Percentiles rank a stretch among this genome's conserved stretches.
phyloP scores from a whole-genome alignment of 1,140 invertebrate species.

The Hycleus phaleratus region DNA sequence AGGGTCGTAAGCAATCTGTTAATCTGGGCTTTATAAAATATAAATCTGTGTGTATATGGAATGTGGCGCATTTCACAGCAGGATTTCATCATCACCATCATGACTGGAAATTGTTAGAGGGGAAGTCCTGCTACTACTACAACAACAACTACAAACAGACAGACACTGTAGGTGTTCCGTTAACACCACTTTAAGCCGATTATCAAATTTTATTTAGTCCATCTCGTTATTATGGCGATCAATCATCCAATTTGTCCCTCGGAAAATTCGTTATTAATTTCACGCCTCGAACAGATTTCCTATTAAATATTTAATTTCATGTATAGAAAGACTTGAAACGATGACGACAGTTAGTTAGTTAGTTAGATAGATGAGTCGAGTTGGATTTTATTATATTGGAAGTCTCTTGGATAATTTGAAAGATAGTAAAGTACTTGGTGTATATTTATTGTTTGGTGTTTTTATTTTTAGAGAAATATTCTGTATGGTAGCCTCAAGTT shows the following conservation, averaged over 20 bases:
- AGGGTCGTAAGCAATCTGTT: conserved; percentile 3
- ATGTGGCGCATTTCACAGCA: conserved; percentile 7
- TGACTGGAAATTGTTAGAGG: not conserved
- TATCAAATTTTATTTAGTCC: conserved; percentile 8
- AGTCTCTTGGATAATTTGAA: no score
- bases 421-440: not conserved
- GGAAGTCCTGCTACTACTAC: not conserved
- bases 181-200: conserved; percentile 5
- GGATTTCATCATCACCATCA: not conserved
- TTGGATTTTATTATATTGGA: no score
- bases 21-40: conserved; percentile 7
- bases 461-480: not conserved
- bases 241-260: not conserved
- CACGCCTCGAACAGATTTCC: not conserved
- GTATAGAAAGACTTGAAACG: not conserved
- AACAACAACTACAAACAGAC: no score
- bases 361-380: no score
- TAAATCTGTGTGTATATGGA: conserved; percentile 8
- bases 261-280: not conserved
- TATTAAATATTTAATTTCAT: not conserved
- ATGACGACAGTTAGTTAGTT: no score
- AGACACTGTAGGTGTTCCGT: conserved; percentile 3
- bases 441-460: not conserved
- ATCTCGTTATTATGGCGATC: conserved; percentile 4
- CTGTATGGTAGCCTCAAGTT: not conserved